These are phyloP conservation scores for Lycocorax pyrrhopterus DNA, from an alignment of 2,113 vertebrate genomes.

Conservation along the genomic window DNA sequence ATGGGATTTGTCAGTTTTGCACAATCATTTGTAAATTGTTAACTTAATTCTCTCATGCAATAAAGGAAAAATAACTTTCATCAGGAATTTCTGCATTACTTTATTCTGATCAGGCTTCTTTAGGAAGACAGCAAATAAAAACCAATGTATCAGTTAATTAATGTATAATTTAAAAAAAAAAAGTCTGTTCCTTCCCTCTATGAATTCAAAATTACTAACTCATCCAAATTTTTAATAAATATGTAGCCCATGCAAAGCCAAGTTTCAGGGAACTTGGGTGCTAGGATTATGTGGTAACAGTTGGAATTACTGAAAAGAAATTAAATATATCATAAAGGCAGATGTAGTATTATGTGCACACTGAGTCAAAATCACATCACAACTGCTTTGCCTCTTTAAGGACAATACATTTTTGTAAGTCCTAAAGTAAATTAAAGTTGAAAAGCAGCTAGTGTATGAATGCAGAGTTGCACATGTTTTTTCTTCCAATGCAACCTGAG, in stretches of 20 bases:
- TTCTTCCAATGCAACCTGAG: neutral
- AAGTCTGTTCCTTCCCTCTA: neutral
- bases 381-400: neutral
- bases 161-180: neutral
- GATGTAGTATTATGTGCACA: neutral
- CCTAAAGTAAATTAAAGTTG: neutral
- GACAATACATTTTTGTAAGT: neutral
- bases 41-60: neutral
- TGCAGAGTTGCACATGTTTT: neutral
- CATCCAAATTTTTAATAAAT: neutral
- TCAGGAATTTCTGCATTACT: neutral
- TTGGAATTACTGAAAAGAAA: neutral
- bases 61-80: neutral
- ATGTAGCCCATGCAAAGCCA: neutral
- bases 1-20: neutral
- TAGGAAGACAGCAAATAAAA: neutral
- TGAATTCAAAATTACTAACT: neutral
- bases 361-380: neutral
- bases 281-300: neutral
- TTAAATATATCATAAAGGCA: neutral
- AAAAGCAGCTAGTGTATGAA: neutral
- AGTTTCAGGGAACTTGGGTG: neutral
- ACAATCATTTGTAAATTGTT: neutral
- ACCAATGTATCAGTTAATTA: neutral
- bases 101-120: neutral